Evolutionary conservation across 2,888 invertebrate species (phyloP).

Genomic region (Hololepta plana): DNA sequence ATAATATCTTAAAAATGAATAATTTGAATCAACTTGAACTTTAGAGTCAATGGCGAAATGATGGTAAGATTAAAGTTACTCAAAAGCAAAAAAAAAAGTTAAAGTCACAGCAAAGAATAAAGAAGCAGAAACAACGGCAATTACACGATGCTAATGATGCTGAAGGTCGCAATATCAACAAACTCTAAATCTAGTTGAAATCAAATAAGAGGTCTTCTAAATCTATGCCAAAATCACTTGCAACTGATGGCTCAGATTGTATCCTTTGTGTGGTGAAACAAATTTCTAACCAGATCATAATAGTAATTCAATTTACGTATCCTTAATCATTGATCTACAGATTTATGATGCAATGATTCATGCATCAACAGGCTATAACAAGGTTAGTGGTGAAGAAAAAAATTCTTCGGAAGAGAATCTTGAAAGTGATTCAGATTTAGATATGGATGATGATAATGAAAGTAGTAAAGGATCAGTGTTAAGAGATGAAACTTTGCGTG

Average conservation of each 20-base stretch:
- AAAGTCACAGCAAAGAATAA: conserved; percentile 41
- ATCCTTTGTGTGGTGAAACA: too few species aligned
- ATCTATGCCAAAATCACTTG: conserved; percentile 50
- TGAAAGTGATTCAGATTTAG: conserved; percentile 5
- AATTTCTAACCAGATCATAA: neutral
- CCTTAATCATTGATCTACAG: conserved; percentile 23
- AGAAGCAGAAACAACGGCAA: conserved; percentile 40
- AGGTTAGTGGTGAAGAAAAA: conserved; percentile 9
- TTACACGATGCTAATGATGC: conserved; percentile 52
- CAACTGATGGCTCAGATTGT: conserved; percentile 79
- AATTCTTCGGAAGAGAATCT: conserved; percentile 6
- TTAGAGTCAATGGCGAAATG: too few species aligned
- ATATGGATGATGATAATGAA: conserved; percentile 3
- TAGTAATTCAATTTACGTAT: conserved; percentile 12
- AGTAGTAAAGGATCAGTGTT: neutral
- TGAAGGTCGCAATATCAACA: conserved; percentile 64
- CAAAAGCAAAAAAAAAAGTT: conserved; percentile 36
- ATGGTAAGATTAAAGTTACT: too few species aligned
- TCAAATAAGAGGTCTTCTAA: conserved; percentile 66
- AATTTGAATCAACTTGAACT: too few species aligned
- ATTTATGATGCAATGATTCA: conserved; percentile 38
- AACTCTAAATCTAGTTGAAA: conserved; percentile 68
- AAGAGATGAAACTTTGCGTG: neutral
- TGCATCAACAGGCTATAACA: conserved; percentile 15
- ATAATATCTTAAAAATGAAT: too few species aligned